Evolutionary conservation across 2,888 invertebrate genomes (phyloP).

Genomic region (Fissipunctia ypsillon): DNA sequence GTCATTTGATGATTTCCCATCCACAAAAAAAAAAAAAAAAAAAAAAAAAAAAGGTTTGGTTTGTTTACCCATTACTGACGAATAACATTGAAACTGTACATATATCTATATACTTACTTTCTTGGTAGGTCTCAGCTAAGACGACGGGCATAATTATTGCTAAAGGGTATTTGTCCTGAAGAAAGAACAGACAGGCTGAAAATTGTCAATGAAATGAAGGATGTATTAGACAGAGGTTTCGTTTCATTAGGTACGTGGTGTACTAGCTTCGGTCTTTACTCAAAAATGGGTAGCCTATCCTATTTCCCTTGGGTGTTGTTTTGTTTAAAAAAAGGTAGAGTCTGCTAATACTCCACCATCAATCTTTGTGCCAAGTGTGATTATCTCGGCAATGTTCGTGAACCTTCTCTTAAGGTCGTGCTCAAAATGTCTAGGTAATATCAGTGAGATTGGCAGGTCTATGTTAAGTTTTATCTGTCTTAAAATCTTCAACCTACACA

Average conservation of each 20-base stretch:
- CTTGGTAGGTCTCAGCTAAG: not conserved
- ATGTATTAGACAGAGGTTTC: not conserved
- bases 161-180: conserved; percentile 6
- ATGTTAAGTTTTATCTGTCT: not conserved
- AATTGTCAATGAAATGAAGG: not conserved
- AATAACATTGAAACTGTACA: conserved; percentile 11
- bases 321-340: not conserved
- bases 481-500: not conserved
- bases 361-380: not conserved
- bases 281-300: not conserved
- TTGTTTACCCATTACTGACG: conserved; percentile 12
- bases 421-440: not conserved
- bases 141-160: conserved; percentile 12
- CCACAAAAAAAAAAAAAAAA: no score
- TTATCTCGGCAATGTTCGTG: not conserved
- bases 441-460: not conserved
- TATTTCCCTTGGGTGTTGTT: not conserved
- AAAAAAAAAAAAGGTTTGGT: no score
- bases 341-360: not conserved
- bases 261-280: not conserved
- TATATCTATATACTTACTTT: not conserved
- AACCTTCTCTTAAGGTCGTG: not conserved
- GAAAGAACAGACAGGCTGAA: not conserved
- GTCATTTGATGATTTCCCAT: no score
- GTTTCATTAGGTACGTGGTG: not conserved